Evolutionary conservation across 64 coral and sea anemone genomes (phyloP), one percentile per base, ranked within the genome.

Genomic region (Actinia equina): DNA sequence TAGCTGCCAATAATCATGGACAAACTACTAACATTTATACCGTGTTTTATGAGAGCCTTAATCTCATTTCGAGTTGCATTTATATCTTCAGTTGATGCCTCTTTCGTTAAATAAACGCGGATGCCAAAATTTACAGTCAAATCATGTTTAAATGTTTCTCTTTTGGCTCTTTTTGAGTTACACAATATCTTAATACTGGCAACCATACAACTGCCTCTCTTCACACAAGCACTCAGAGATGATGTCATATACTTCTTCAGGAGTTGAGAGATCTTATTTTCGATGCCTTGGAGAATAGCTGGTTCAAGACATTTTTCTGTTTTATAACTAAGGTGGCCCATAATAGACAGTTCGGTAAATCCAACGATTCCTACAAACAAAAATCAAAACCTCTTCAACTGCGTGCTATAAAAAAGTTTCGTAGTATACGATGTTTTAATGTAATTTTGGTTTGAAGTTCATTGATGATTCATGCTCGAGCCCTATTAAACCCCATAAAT

Each of bases 1-100:
- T 85, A 60, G 5, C 59, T 60, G 20, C 55, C 83, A 58, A 85
- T 85, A 27, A n/a, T 85, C 83, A 85, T 85, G 20, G 26, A 42
- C 19, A 59, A 22, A 27, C 30, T 23, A 53, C 83, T 85, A 11
- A 60, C 18, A 30, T 85, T 85, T 4, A 85, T 85, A 43, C 22
- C 83, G 14, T 63, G 20, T 58, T 53, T 57, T 22, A 85, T 37
- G 10, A 85, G 17, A 19, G n/a, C 59, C 30, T 60, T 57, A 2
- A 85, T 62, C 26, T 85, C 59, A 53, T 85, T 44, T 37, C 83
- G 19, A 22, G 83, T 85, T 85, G 3, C 30, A 26, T 85, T 85
- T 13, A 85, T 85, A 17, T 41, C 83, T 41, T 25, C 52, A 43
- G 7, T 6, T 57, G 83, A 25, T 43, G 55, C 83, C 18, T 54